Percentiles rank a stretch among this genome's conserved stretches.
These are phyloP conservation scores for Brachynemurus nebulosus DNA, from an alignment of 2,888 invertebrate species.

Conservation along the genomic window DNA sequence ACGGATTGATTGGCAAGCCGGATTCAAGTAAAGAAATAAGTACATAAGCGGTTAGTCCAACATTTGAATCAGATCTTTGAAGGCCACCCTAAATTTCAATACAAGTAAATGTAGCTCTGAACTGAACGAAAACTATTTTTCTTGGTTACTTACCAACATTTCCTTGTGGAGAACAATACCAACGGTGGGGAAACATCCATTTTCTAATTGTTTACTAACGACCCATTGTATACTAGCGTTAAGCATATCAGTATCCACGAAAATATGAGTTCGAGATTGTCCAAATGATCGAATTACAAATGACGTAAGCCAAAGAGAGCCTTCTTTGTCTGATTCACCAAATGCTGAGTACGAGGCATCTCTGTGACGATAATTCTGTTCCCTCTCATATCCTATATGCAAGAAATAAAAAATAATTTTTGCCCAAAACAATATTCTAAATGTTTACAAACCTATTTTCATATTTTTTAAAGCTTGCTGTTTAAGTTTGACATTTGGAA, in stretches of 20 bases:
- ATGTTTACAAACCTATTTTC: conserved; percentile 40
- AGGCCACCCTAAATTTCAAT: too few species aligned
- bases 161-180: conserved; percentile 54
- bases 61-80: conserved; percentile 17
- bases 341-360: conserved; percentile 76
- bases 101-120: too few species aligned
- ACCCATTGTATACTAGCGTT: conserved; percentile 45
- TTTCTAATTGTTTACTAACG: conserved; percentile 50
- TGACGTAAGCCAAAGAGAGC: conserved; percentile 67
- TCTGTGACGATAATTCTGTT: conserved; percentile 57
- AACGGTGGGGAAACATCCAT: conserved; percentile 59
- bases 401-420: too few species aligned
- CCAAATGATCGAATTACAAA: conserved; percentile 60
- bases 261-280: conserved; percentile 39
- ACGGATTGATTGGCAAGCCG: conserved; percentile 34
- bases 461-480: conserved; percentile 39
- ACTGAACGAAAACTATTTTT: too few species aligned
- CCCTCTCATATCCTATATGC: conserved; percentile 56
- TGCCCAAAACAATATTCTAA: too few species aligned
- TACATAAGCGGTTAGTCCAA: conserved; percentile 55
- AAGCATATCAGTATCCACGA: conserved; percentile 37
- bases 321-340: conserved; percentile 45
- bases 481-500: conserved; percentile 39
- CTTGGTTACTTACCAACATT: conserved; percentile 34
- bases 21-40: conserved; percentile 50